Evolutionary conservation across 2,888 invertebrate species (phyloP), one percentile per base, ranked within the genome.

Genomic region (Gisinianus flammeolus): DNA sequence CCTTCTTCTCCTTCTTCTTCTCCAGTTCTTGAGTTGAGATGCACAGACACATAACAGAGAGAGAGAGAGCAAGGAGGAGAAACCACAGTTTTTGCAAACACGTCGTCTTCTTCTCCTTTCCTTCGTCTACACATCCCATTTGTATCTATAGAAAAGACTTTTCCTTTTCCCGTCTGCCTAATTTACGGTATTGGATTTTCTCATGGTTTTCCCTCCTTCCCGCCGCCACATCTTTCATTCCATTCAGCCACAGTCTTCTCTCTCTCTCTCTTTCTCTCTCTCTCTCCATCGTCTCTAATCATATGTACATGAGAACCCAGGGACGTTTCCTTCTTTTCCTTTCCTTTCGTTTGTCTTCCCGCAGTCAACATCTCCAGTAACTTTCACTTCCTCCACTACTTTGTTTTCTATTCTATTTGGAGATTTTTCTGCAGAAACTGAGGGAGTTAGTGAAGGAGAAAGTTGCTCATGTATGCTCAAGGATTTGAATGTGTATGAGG

Each of bases 151-250:
- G 44, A 6, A 44, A 26, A 62, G 56, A 58, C 56, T 58, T 58
- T 58, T 24, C 1, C 56, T 58, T 24, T 58, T 58, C 1, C 69
- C 69, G 69, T 72, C 72, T 62, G 31, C 58, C 72, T 72, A 72
- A 72, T 72, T 72, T 72, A 72, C 72, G 72, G 72, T 72, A 72
- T 72, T 72, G 72, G 72, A 72, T 72, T 69, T 69, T 72, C 72
- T 72, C 33, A 6, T 56, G 72, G 56, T 12, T 72, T 72, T 58
- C 71, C 16, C 22, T 30, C 56, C 30, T 56, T 28, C 58, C 33
- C 30, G 6, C 31, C n/a, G n/a, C 28, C 31, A 71, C 71, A 72
- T 72, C 58, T 58, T 72, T 58, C 58, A 58, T 58, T 72, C 71
- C 31, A 72, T 56, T 58, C 71, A 72, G 62, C 72, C 71, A 30